phyloP scores from a whole-genome alignment of 2,113 vertebrate genomes.

The Lepus timidus region DNA sequence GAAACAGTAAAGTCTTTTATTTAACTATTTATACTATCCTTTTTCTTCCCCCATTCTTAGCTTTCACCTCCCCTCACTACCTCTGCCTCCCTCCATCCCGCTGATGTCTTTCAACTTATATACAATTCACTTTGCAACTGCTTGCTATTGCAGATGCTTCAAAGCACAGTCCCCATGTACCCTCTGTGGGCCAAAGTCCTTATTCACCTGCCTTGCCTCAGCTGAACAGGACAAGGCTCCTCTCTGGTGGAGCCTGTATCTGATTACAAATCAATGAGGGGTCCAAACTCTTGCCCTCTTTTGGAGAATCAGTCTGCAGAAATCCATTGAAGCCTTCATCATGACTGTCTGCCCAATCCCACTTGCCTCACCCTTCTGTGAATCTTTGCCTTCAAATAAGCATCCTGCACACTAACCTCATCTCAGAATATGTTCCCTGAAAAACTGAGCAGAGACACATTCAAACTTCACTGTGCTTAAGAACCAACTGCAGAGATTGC shows the following conservation, averaged over 20 bases:
- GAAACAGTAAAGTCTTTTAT: background rate
- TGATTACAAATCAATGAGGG: background rate
- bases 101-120: background rate
- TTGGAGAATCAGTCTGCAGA: background rate
- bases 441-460: background rate
- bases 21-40: background rate
- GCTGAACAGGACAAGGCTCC: background rate
- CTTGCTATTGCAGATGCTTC: background rate
- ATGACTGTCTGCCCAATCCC: background rate
- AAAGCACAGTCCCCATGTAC: background rate
- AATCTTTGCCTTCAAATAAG: background rate
- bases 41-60: background rate
- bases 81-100: background rate
- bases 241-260: background rate
- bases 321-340: background rate
- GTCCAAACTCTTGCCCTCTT: rapidly evolving
- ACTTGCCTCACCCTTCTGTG: background rate
- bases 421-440: background rate
- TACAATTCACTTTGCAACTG: background rate
- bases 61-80: background rate
- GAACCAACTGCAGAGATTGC: background rate
- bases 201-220: background rate
- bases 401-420: background rate
- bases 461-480: background rate
- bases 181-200: background rate